These are phyloP conservation scores for Muscicapa comitata DNA, from an alignment of 2,797 vertebrate genomes.

Conservation along the genomic window DNA sequence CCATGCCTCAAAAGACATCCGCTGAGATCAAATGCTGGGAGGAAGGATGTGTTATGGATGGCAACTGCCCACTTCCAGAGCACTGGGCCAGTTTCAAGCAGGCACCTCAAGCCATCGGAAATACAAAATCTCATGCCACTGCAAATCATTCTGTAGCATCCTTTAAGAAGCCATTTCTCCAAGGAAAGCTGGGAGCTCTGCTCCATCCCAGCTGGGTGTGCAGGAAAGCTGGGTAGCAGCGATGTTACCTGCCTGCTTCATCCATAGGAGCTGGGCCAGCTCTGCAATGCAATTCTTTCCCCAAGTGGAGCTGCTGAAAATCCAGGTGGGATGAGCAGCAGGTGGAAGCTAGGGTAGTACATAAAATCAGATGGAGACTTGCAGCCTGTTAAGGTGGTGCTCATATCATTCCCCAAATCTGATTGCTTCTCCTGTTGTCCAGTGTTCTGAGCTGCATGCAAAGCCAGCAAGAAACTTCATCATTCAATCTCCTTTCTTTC, in stretches of 20 bases:
- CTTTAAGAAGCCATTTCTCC: background rate
- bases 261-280: background rate
- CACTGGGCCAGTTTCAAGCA: background rate
- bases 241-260: rapidly evolving
- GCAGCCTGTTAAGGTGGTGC: background rate
- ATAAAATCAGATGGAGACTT: background rate
- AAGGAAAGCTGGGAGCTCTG: background rate
- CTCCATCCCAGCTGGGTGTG: background rate
- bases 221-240: background rate
- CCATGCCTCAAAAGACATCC: background rate
- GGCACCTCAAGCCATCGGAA: background rate
- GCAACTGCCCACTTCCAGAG: conserved; percentile 18
- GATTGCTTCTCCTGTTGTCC: background rate
- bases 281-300: background rate
- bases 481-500: background rate
- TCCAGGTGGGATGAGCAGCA: background rate
- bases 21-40: background rate
- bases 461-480: background rate
- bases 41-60: background rate
- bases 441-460: background rate
- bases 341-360: background rate
- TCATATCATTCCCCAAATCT: background rate
- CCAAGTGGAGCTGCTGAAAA: background rate
- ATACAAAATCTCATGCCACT: background rate
- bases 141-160: background rate